A percentile compares a stretch with the other conserved stretches of the same genome.
These are phyloP conservation scores for Epinotia brunnichana DNA, from an alignment of 2,888 invertebrate species.

Conservation along the genomic window DNA sequence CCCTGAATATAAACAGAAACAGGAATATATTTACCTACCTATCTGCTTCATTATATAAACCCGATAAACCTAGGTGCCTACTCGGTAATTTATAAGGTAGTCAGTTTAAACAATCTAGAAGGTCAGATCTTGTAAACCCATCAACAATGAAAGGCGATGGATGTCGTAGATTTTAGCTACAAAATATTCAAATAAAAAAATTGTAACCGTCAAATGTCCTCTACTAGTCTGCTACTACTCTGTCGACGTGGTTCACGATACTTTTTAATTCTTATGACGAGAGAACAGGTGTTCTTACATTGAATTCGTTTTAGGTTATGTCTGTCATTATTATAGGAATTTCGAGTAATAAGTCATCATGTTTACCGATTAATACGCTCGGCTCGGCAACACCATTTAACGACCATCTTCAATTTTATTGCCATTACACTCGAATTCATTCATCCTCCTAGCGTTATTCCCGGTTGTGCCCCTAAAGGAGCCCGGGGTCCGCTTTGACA, in stretches of 20 bases:
- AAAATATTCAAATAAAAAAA: no score
- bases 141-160: conserved; percentile 7
- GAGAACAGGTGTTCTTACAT: neutral
- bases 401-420: conserved; percentile 43
- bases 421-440: neutral
- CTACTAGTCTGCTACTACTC: no score
- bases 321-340: no score
- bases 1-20: conserved; percentile 14
- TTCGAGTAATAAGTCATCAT: no score
- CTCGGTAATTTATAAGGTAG: neutral
- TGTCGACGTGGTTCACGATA: neutral
- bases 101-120: conserved; percentile 9
- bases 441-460: no score
- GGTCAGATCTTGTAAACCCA: conserved; percentile 4
- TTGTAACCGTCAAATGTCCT: conserved; percentile 4
- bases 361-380: no score
- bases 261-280: neutral
- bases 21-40: conserved; percentile 29
- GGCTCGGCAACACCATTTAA: conserved; percentile 34
- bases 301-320: neutral
- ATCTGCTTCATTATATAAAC: neutral
- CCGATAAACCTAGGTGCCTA: neutral
- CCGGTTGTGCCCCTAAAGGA: no score
- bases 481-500: no score
- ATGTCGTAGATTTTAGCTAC: neutral